Evolutionary conservation across 2,797 vertebrate species (phyloP).

Genomic region (Rhincodon typus): DNA sequence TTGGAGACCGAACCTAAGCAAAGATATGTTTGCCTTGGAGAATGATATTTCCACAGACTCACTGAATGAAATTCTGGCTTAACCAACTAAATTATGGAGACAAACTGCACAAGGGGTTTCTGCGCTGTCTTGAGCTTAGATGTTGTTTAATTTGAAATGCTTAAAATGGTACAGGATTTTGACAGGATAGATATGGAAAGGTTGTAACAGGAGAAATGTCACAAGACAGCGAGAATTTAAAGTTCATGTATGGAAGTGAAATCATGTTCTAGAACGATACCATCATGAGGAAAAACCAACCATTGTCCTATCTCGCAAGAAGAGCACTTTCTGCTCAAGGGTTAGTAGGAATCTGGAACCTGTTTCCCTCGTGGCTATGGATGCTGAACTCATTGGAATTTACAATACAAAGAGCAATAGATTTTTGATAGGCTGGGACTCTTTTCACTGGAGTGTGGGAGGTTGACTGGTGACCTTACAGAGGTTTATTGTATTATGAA

Average conservation of each 20-base stretch:
- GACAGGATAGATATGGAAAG: neutral
- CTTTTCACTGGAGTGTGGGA: too few species aligned
- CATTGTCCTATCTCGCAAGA: neutral
- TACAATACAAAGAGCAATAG: neutral
- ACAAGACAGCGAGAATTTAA: neutral
- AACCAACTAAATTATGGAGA: neutral
- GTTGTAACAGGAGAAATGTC: neutral
- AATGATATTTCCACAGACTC: neutral
- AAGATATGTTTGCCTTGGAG: neutral
- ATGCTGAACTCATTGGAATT: neutral
- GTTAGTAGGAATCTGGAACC: neutral
- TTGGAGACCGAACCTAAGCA: neutral
- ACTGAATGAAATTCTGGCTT: neutral
- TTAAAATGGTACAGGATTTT: neutral
- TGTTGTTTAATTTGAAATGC: neutral
- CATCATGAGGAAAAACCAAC: neutral
- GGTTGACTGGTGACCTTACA: too few species aligned
- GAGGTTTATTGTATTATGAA: too few species aligned
- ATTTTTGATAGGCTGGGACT: neutral
- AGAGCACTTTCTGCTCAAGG: neutral
- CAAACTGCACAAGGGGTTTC: neutral
- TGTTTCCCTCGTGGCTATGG: neutral
- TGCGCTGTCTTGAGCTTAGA: neutral
- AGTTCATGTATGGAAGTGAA: neutral
- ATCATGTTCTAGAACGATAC: neutral